Evolutionary conservation across 1,140 invertebrate genomes (phyloP), one percentile per base, ranked within the genome.

Genomic region (Druon quercuslanigerum): DNA sequence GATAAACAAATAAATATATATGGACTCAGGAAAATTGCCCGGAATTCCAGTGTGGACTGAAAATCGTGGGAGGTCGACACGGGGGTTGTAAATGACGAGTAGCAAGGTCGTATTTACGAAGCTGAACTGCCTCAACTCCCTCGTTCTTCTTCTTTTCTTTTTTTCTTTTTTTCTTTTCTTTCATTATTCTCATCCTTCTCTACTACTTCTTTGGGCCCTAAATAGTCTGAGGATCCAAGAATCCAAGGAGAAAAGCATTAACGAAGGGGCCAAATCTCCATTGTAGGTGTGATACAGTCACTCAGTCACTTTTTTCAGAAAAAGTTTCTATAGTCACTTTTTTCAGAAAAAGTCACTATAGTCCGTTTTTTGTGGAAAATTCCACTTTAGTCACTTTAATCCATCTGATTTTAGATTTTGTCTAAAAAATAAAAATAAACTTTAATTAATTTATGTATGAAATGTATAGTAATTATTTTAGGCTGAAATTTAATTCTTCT

Each of bases 61-160:
- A 60, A 25, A 20, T 33, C 20, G 57, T 60, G 20, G 57, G 57
- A 60, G 57, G 57, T 60, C 57, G 57, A 60, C 20, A 40, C 8
- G 57, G 20, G 20, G 57, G 57, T 60, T 60, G 57, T 83, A 83
- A 86, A 84, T 78, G 85, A 79, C 82, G 84, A 83, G 83, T 84
- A 80, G 80, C 82, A 87, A 85, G 83, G 80, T 82, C 85, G 81
- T 84, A 83, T 83, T 85, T 84, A 87, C 83, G 72, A 83, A 84
- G 78, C 80, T 79, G 79, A 78, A 79, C 79, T 80, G 72, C 66
- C 75, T 75, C 77, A 78, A 78, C 74, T 80, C 78, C 79, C 80
- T 82, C 80, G 80, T 75, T 79, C 81, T 81, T 75, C 83, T 84
- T 83, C 79, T 78, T 20, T 79, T 74, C 75, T 50, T 70, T 75